phyloP scores from a whole-genome alignment of 2,113 vertebrate genomes.

The Tyrannus savana region DNA sequence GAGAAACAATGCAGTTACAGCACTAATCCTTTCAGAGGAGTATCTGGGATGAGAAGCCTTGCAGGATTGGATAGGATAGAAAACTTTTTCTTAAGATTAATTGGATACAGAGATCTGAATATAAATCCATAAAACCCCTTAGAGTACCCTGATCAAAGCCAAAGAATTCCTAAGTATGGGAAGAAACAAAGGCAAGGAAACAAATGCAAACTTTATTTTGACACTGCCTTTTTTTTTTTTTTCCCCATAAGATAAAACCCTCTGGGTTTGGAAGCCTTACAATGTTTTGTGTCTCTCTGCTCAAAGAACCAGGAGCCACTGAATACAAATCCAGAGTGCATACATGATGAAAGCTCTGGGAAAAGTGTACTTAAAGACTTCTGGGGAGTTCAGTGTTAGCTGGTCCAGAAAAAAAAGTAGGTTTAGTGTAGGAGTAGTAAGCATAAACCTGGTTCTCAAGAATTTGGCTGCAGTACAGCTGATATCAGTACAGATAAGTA shows the following conservation, averaged over 20 bases:
- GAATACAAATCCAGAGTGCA: neutral
- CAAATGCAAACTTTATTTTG: neutral
- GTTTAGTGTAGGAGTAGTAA: neutral
- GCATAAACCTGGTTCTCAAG: neutral
- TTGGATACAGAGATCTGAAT: conserved; percentile 1
- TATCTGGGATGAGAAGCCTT: neutral
- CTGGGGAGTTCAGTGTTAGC: neutral
- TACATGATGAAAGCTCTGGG: neutral
- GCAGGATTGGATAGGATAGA: neutral
- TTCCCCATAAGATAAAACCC: neutral
- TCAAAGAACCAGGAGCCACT: neutral
- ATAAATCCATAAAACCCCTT: neutral
- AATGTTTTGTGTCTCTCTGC: neutral
- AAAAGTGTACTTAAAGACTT: neutral
- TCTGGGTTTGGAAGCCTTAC: neutral
- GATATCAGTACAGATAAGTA: neutral
- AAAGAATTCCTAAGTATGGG: neutral
- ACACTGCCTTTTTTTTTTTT: neutral
- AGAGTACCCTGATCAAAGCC: neutral
- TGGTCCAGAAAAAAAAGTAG: neutral
- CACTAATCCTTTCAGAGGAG: conserved; percentile 5
- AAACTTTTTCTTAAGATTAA: neutral
- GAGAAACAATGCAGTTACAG: neutral
- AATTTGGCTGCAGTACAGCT: neutral
- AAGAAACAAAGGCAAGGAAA: conserved; percentile 22